Evolutionary conservation across 37 sponge, comb jelly and placozoan species (phyloP).

Genomic region (Beroe forskalii): DNA sequence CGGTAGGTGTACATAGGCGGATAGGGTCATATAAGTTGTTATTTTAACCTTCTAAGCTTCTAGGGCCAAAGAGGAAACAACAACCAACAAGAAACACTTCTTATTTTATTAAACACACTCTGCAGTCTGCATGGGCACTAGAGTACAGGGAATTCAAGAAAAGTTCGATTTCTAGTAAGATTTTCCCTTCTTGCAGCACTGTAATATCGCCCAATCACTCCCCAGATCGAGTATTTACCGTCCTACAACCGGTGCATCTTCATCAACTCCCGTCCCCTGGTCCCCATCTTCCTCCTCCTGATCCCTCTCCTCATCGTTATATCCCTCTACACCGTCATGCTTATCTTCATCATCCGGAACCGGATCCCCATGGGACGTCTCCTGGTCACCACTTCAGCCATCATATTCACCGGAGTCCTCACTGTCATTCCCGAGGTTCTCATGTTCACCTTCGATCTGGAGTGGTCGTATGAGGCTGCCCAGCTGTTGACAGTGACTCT

Average conservation of each 20-base stretch:
- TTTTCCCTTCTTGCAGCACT: too few relatives aligned
- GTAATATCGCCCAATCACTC: too few relatives aligned
- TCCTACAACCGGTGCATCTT: slow-evolving; percentile 26
- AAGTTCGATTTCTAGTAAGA: too few relatives aligned
- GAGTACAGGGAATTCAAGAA: too few relatives aligned
- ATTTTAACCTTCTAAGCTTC: not conserved
- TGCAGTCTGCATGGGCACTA: too few relatives aligned
- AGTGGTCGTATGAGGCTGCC: slow-evolving; percentile 8
- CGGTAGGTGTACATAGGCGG: not conserved
- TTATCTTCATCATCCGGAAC: not conserved
- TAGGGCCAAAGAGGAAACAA: not conserved
- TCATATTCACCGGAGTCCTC: not conserved
- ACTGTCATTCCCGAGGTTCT: slow-evolving; percentile 22
- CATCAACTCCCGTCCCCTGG: not conserved
- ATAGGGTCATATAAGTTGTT: not conserved
- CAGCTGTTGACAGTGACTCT: slow-evolving; percentile 53
- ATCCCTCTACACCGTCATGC: not conserved
- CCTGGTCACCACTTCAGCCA: not conserved
- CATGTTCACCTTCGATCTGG: slow-evolving; percentile 11
- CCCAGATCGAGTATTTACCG: not conserved
- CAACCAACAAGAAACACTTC: too few relatives aligned
- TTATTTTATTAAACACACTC: too few relatives aligned
- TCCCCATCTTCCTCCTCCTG: not conserved
- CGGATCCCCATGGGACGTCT: not conserved
- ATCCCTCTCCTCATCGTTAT: not conserved